A percentile compares a stretch with the other conserved stretches of the same genome.
phyloP scores from a whole-genome alignment of 2,888 invertebrate species.

The Oasisia sp. region DNA sequence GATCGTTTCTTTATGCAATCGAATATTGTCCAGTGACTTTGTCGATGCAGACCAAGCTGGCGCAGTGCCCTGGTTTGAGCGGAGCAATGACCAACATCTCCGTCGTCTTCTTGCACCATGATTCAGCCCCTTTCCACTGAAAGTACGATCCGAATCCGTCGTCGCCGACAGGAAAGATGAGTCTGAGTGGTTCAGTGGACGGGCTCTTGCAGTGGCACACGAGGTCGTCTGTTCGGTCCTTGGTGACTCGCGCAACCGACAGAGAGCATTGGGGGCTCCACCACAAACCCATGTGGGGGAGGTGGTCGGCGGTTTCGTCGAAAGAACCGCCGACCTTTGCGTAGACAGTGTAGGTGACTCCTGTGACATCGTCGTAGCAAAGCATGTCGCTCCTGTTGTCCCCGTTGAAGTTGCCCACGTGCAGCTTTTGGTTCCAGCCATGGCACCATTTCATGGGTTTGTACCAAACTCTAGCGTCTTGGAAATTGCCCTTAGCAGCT shows the following conservation, averaged over 20 bases:
- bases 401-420: background rate
- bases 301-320: too few relatives aligned
- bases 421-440: background rate
- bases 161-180: background rate
- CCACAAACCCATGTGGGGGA: too few relatives aligned
- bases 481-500: too few relatives aligned
- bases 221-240: background rate
- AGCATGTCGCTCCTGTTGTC: background rate
- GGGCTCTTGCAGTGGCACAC: background rate
- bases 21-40: background rate
- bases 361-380: background rate
- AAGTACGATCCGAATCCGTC: background rate
- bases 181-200: background rate
- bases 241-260: background rate
- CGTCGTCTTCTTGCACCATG: background rate
- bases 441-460: background rate
- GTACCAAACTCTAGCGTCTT: background rate
- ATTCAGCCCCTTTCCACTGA: background rate
- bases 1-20: background rate
- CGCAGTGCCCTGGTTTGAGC: background rate
- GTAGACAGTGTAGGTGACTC: background rate
- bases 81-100: background rate
- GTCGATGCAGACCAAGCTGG: background rate
- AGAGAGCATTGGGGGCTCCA: background rate
- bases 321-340: background rate